phyloP scores from a whole-genome alignment of 1,140 invertebrate genomes.

The Mamestra configurata region DNA sequence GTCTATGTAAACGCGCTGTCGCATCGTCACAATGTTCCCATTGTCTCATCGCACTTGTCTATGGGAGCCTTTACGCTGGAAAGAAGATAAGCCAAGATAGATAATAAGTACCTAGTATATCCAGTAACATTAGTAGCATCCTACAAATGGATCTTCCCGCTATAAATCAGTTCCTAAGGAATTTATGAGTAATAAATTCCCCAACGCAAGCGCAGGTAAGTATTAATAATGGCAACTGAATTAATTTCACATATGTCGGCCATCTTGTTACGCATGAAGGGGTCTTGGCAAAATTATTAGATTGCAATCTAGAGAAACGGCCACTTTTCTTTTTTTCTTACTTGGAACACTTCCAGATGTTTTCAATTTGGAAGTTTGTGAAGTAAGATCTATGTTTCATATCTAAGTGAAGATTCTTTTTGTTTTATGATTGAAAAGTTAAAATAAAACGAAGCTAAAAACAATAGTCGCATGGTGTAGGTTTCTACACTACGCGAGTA shows the following conservation, averaged over 20 bases:
- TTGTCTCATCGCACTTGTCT: too few species aligned
- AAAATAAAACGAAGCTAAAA: not conserved
- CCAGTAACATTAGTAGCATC: not conserved
- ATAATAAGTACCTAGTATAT: too few species aligned
- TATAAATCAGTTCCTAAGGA: slow-evolving; percentile 62
- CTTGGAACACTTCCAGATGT: slow-evolving; percentile 38
- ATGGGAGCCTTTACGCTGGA: too few species aligned
- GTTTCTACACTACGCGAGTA: too few species aligned
- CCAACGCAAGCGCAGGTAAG: slow-evolving; percentile 53
- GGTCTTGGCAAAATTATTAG: slow-evolving; percentile 51
- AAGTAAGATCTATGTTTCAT: slow-evolving; percentile 24
- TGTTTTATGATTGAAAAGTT: not conserved
- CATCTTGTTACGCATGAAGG: slow-evolving; percentile 5
- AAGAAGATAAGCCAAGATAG: too few species aligned
- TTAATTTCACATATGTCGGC: slow-evolving; percentile 56
- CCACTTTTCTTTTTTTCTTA: slow-evolving; percentile 28
- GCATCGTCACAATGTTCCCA: too few species aligned
- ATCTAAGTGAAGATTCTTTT: not conserved
- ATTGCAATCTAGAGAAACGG: slow-evolving; percentile 39
- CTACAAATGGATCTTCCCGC: slow-evolving; percentile 58
- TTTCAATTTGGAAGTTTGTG: slow-evolving; percentile 37
- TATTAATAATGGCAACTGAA: slow-evolving; percentile 57
- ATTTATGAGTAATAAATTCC: slow-evolving; percentile 52
- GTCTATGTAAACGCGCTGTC: too few species aligned
- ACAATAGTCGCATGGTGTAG: too few species aligned